Base-by-base conservation (phyloP, 2,888 invertebrate species). In the Nomada lathburiana region DNA sequence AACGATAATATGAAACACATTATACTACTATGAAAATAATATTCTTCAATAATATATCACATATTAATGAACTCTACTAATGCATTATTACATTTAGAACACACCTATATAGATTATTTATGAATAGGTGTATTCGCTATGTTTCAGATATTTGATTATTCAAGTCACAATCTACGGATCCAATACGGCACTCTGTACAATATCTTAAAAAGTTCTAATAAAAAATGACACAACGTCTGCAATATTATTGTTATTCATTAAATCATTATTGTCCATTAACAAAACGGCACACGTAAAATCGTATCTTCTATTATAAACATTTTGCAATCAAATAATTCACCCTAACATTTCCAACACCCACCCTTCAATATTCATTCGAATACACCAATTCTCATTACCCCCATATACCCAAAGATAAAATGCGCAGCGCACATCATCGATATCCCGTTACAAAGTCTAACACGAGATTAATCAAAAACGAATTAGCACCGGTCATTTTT, bases 401-500 rank as follows among this genome's bases (percentile, higher is more conserved):
- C 36, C 36, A 36, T 10, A 7, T 18, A 59, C 0, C 13, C 2
- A 2, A 16, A 7, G 0, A 16, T 3, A 26, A 7, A 29, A 29
- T 5, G 7, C 0, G 13, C n/a, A 16, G 36, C 1, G n/a, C n/a
- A 5, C 20, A 0, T 13, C n/a, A 20, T 9, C 2, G 3, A 67
- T 13, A 11, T 44, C 44, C 16, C 36, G 23, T 29, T 47, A n/a
- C 20, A n/a, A 53, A 53, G n/a, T n/a, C 18, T 26, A 29, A n/a
- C 10, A 11, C 11, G n/a, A 26, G 44, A 23, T 59, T 20, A 50
- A 60, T 70, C 29, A 60, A 70, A 60, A 18, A 16, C n/a, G 47
- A 60, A 29, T 70, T 59, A 29, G 59, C 20, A 42, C 36, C 53
- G 36, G 36, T 36, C 67, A 23, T 55, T 55, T 55, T 1, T 36